Conservation (phyloP, 2,797 vertebrate genomes). For the Propithecus deckenii region DNA sequence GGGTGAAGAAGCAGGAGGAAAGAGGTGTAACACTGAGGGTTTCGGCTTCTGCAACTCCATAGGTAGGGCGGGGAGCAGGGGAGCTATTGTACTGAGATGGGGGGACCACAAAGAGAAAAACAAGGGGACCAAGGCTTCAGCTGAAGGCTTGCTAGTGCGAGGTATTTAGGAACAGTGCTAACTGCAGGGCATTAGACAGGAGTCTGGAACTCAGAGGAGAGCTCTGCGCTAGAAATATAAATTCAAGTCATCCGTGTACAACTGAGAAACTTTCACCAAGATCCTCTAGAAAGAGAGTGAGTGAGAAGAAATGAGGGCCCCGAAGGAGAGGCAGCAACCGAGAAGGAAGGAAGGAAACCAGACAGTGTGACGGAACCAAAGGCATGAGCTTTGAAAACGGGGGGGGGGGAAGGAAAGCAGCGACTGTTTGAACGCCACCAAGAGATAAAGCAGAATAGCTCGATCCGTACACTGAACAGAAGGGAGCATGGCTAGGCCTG, state of each 20-base stretch:
- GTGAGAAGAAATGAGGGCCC: neutral
- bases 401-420: neutral
- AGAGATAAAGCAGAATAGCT: neutral
- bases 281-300: neutral
- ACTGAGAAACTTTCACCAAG: conserved; percentile 1
- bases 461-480: rapidly evolving
- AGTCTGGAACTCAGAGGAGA: conserved; percentile 13
- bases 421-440: rapidly evolving
- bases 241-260: neutral
- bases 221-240: conserved; percentile 34
- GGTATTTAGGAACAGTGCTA: neutral
- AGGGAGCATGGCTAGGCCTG: neutral
- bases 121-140: neutral
- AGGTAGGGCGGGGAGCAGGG: too few relatives aligned
- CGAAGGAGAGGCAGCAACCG: neutral
- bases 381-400: neutral
- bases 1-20: neutral
- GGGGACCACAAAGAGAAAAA: neutral
- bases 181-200: neutral
- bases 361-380: rapidly evolving
- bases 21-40: neutral
- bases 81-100: neutral
- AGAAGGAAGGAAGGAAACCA: neutral
- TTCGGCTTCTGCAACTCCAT: too few relatives aligned
- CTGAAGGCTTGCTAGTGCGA: neutral